phyloP scores from a whole-genome alignment of 2,797 vertebrate genomes.

The Chiloscyllium punctatum region DNA sequence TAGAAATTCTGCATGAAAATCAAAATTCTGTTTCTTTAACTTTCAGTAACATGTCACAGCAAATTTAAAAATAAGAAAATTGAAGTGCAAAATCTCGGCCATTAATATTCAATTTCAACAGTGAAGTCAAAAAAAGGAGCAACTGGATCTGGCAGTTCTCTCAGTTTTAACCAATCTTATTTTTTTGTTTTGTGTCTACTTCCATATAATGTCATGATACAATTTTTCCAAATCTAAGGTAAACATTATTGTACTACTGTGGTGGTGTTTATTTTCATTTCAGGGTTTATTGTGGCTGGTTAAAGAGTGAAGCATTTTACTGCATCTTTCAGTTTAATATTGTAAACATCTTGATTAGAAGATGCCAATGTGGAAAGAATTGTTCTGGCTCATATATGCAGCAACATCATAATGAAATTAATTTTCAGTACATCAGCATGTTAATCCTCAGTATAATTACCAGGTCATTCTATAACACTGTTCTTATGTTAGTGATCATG shows the following conservation, averaged over 20 bases:
- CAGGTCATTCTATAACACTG: background rate
- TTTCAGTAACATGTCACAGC: background rate
- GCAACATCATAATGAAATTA: background rate
- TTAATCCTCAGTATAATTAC: background rate
- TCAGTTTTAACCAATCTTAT: background rate
- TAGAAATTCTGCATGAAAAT: conserved; percentile 47
- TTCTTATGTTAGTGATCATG: background rate
- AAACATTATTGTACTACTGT: background rate
- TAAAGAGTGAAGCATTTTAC: background rate
- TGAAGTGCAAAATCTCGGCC: background rate
- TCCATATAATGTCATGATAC: background rate
- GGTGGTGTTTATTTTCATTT: background rate
- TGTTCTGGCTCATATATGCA: background rate
- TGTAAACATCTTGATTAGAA: background rate
- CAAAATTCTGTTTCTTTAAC: conserved; percentile 44
- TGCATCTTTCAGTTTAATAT: conserved; percentile 2
- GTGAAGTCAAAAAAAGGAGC: background rate
- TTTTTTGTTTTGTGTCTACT: conserved; percentile 20
- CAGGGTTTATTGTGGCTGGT: background rate
- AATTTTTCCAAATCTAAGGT: background rate
- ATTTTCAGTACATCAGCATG: background rate
- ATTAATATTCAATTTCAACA: conserved; percentile 33
- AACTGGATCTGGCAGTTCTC: conserved; percentile 12
- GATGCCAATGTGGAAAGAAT: background rate
- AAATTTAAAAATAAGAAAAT: background rate